A percentile compares a stretch with the other conserved stretches of the same genome.
Evolutionary conservation across 1,140 invertebrate species (phyloP).

Genomic region (Drosophila bocqueti): DNA sequence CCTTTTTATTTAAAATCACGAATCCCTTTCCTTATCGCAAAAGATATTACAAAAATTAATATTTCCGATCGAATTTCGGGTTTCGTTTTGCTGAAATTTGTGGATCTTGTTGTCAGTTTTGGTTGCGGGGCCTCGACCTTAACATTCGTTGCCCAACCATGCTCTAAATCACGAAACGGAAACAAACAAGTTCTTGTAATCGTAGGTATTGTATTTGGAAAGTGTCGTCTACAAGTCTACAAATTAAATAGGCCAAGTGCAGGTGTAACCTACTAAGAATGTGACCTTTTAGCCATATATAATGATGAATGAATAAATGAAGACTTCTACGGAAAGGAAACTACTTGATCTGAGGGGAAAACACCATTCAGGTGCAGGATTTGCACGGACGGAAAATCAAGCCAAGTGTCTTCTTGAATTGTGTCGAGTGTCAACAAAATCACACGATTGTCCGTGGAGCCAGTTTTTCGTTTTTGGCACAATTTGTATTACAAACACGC

Average conservation of each 20-base stretch:
- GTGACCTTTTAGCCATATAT: constrained; percentile 3
- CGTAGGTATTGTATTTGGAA: constrained; percentile 19
- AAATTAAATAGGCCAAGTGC: constrained; percentile 2
- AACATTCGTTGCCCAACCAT: background rate
- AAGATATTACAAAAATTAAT: background rate
- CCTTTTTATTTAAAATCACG: background rate
- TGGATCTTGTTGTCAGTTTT: background rate
- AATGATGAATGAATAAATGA: background rate
- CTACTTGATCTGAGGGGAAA: background rate
- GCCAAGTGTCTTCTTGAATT: constrained; percentile 13
- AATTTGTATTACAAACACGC: constrained; percentile 5
- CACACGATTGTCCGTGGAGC: constrained; percentile 16
- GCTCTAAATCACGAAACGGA: constrained; percentile 2
- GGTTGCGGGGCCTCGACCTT: background rate
- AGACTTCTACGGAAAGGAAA: constrained; percentile 5
- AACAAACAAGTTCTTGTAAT: constrained; percentile 7
- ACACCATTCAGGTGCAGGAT: background rate
- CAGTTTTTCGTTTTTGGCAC: constrained; percentile 16
- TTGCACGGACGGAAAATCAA: constrained; percentile 12
- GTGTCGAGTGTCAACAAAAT: constrained; percentile 1
- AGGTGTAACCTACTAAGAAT: background rate
- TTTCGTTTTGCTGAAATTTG: background rate
- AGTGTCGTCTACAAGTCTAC: constrained; percentile 8
- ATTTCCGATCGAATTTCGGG: background rate
- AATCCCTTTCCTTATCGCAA: background rate